phyloP scores from a whole-genome alignment of 2,888 invertebrate genomes.

The Xanthorhoe designata region DNA sequence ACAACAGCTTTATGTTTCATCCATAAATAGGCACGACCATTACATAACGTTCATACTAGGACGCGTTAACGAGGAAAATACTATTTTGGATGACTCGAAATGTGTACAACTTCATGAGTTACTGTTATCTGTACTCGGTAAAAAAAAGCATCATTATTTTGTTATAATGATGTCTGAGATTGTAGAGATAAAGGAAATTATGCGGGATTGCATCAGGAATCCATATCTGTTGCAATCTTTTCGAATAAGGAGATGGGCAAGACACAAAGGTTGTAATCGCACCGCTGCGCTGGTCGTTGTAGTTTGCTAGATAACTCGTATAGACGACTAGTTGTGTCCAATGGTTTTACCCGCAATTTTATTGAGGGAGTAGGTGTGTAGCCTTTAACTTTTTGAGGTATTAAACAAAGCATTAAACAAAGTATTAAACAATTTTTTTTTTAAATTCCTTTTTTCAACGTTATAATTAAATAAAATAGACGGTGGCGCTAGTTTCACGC shows the following conservation, averaged over 20 bases:
- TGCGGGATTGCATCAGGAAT: conserved; percentile 4
- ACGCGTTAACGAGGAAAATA: conserved; percentile 39
- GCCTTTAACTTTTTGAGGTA: too few species aligned
- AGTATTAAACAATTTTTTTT: too few species aligned
- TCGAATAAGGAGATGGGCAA: background rate
- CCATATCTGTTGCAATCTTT: conserved; percentile 9
- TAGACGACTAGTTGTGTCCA: too few species aligned
- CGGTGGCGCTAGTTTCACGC: too few species aligned
- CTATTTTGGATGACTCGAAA: conserved; percentile 34
- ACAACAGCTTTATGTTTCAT: conserved; percentile 5
- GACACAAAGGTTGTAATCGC: background rate
- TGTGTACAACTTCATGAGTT: conserved; percentile 32
- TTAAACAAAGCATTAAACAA: too few species aligned
- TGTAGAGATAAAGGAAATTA: conserved; percentile 13
- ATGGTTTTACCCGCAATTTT: too few species aligned
- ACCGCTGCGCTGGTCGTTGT: background rate
- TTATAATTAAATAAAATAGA: too few species aligned
- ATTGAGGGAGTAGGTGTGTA: too few species aligned
- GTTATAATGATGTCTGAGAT: conserved; percentile 15
- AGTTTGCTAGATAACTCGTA: background rate
- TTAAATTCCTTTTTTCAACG: too few species aligned
- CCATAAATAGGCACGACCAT: conserved; percentile 28
- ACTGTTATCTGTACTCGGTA: conserved; percentile 17
- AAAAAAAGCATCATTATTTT: conserved; percentile 8
- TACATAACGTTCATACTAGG: conserved; percentile 39